Evolutionary conservation across 2,888 invertebrate genomes (phyloP), one percentile per base, ranked within the genome.

Genomic region (Leptura quadrifasciata): DNA sequence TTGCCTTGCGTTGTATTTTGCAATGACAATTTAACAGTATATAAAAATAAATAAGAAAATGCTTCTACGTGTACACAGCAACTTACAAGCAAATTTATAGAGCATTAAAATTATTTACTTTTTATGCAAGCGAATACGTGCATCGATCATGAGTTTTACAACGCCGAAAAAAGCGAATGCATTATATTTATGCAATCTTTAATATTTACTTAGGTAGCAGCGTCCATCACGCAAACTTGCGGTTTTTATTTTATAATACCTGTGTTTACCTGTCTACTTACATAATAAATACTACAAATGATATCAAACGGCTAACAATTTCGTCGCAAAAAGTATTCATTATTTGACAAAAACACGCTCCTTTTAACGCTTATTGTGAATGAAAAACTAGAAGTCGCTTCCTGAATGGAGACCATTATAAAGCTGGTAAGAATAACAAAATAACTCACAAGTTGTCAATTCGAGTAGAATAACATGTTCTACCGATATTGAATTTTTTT

Each of bases 161-260:
- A 55, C 39, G 15, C 15, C 47, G 6, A n/a, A 47, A 47, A 47
- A 47, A 47, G 47, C 12, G 39, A n/a, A 47, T 47, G n/a, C 47
- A 47, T n/a, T n/a, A 2, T 47, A 47, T 47, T 47, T 47, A n/a
- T 47, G 47, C 47, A 47, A 47, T 47, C n/a, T 15, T 47, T 47
- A 47, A 47, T 47, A 47, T n/a, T 47, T 47, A 47, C 47, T 47
- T 47, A 39, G 12, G 15, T 15, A 39, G 39, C 39, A 47, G 15
- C 15, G 47, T 47, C 47, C 15, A 47, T 47, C 47, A 47, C 47
- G 47, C 47, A 47, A 47, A 47, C 47, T n/a, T 47, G 47, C n/a
- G 47, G 47, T 47, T 47, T 47, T 47, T 47, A n/a, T 47, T 47
- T 47, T 47, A 47, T 47, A 47, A 47, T 47, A 47, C n/a, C 47